Evolutionary conservation across 2,888 invertebrate genomes (phyloP).

Genomic region (Caradrina clavipalpis): DNA sequence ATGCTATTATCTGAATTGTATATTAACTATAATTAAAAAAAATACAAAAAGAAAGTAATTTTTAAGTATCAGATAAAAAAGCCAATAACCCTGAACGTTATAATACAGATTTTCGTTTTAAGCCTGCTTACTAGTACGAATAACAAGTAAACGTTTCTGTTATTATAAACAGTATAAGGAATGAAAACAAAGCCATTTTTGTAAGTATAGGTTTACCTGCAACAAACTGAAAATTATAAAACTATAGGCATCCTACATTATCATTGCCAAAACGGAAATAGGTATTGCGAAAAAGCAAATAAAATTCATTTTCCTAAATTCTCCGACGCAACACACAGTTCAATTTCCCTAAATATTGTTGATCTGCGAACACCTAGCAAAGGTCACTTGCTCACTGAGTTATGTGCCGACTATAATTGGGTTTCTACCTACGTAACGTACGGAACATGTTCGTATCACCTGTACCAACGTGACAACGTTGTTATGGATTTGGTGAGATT

Average conservation of each 20-base stretch:
- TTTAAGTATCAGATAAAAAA: neutral
- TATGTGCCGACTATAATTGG: slow-evolving; percentile 38
- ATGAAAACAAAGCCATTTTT: too few species aligned
- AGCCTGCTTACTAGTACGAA: neutral
- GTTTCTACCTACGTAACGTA: slow-evolving; percentile 11
- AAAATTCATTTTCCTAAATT: neutral
- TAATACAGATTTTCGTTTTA: neutral
- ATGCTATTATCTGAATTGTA: slow-evolving; percentile 14
- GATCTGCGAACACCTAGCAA: slow-evolving; percentile 10
- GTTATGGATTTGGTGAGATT: slow-evolving; percentile 1
- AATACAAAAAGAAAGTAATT: too few species aligned
- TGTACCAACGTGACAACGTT: slow-evolving; percentile 6
- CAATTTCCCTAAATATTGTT: slow-evolving; percentile 39
- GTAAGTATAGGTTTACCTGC: too few species aligned
- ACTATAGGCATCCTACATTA: too few species aligned
- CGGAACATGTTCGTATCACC: neutral
- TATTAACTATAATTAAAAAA: slow-evolving; percentile 10
- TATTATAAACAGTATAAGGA: neutral
- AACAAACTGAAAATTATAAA: too few species aligned
- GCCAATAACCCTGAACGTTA: neutral
- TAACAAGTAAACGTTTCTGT: neutral
- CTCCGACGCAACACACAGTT: slow-evolving; percentile 1
- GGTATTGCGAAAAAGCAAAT: neutral
- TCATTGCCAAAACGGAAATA: neutral
- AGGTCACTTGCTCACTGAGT: slow-evolving; percentile 6